Base-by-base conservation (phyloP, 2,797 vertebrate species). In the Synanceia verrucosa region DNA sequence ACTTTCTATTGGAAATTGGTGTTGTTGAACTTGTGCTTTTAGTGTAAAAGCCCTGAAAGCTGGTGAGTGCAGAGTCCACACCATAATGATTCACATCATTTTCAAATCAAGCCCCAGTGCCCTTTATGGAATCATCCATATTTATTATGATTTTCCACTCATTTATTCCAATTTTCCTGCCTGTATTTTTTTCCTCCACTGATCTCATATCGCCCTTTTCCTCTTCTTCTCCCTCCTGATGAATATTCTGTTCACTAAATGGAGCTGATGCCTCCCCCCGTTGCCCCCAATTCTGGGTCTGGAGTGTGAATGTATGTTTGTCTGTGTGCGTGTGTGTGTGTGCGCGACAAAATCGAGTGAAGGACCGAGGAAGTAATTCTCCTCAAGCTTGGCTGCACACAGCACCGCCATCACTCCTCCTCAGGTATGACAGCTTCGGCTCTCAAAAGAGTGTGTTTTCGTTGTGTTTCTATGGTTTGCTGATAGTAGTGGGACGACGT, bases 351-450 rank as follows among this genome's bases (percentile, higher is more conserved):
- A 63, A 66, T 33, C 47, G 19, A 65, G 39, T 43, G 31, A 39
- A 72, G 66, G 16, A 71, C 46, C 51, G 37, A 82, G 76, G 73
- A 77, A 67, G 80, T 64, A 76, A 69, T 83, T 74, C 51, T 58
- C 37, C 65, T 74, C 75, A 44, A 5, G 70, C 77, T 53, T 28
- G 53, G 51, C 70, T 80, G 57, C 56, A 23, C 65, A 9, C 28
- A 2, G 53, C n/a, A 4, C 44, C 24, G 1, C 47, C 76, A 59
- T 86, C 61, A 9, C 63, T 84, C 78, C 50, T 81, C 64, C 29
- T 76, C 78, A 78, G 70, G 78, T 84, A 39, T 57, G 70, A 69
- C 73, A 33, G 60, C 39, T 18, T 18, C 11, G 0, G 23, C 36
- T 73, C 55, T 28, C 52, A 19, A 47, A 34, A 28, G 43, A 36